These are phyloP conservation scores for Hirundo rustica DNA, from an alignment of 2,797 vertebrate species.

Conservation along the genomic window DNA sequence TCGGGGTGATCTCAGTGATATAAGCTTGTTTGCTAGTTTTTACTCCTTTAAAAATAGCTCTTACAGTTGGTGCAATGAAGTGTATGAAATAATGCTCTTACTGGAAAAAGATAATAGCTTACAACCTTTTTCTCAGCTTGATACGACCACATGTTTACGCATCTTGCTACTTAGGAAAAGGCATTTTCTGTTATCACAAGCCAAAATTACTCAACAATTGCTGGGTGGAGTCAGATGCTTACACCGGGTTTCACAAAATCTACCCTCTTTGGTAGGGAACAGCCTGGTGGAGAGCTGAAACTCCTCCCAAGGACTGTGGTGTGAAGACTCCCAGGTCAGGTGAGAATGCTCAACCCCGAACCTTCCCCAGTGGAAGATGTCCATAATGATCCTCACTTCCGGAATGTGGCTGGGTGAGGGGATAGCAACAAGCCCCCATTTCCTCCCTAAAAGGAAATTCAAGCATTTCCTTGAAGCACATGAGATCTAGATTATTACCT, in stretches of 20 bases:
- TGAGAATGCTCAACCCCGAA: background rate
- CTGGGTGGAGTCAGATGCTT: background rate
- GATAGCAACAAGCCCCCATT: background rate
- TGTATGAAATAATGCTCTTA: background rate
- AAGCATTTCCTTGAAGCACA: background rate
- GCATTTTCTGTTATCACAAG: accelerated
- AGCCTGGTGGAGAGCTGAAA: background rate
- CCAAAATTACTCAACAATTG: background rate
- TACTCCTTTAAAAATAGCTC: background rate
- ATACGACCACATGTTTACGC: background rate
- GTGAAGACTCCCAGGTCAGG: background rate
- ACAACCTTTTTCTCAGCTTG: background rate
- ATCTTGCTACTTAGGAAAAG: background rate
- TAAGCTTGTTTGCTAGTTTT: background rate
- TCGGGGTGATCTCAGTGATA: background rate
- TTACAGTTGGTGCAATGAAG: background rate
- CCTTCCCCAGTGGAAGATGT: background rate
- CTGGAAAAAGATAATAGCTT: background rate
- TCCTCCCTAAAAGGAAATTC: background rate
- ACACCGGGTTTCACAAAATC: background rate
- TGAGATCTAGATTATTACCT: background rate
- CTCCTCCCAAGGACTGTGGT: background rate
- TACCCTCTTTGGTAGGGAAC: background rate
- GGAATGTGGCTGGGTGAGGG: background rate
- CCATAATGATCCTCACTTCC: background rate